A percentile compares a stretch with the other conserved stretches of the same genome.
Evolutionary conservation across 2,888 invertebrate species (phyloP).

Genomic region (Parapristionchus giblindavisi): DNA sequence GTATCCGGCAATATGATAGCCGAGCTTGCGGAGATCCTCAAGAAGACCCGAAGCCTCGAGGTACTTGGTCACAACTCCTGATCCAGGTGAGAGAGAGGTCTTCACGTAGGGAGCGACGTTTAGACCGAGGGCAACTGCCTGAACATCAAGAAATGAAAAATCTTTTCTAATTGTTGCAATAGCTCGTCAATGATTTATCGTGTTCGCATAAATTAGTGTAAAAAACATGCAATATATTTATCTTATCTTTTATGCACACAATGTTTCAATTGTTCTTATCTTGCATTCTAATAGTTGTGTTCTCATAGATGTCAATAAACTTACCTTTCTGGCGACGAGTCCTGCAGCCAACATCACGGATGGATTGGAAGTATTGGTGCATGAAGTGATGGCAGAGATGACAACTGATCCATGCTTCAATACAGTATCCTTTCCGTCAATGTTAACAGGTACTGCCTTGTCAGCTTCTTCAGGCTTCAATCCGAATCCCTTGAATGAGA

Average conservation of each 20-base stretch:
- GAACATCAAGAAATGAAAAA: background rate
- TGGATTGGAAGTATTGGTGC: conserved; percentile 97
- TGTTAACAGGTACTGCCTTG: conserved; percentile 43
- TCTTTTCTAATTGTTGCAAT: too few relatives aligned
- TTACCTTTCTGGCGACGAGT: conserved; percentile 68
- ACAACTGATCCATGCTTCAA: conserved; percentile 81
- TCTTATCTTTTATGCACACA: too few relatives aligned
- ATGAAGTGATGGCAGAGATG: conserved; percentile 96
- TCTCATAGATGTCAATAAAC: background rate
- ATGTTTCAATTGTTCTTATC: too few relatives aligned
- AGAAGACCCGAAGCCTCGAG: conserved; percentile 85
- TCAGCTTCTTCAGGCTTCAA: conserved; percentile 56
- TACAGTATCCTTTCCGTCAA: conserved; percentile 44
- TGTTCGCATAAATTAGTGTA: background rate
- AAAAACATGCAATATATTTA: too few relatives aligned
- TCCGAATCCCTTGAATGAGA: conserved; percentile 73
- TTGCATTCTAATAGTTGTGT: too few relatives aligned
- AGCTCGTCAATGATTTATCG: too few relatives aligned
- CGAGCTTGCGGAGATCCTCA: conserved; percentile 60
- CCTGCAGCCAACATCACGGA: conserved; percentile 98
- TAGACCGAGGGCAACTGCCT: conserved; percentile 83
- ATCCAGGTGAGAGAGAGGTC: conserved; percentile 94
- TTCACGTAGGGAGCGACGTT: conserved; percentile 91
- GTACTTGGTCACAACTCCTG: conserved; percentile 89
- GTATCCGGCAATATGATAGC: conserved; percentile 93